Evolutionary conservation across 2,113 vertebrate genomes (phyloP), one percentile per base, ranked within the genome.

Genomic region (Tyto alba): DNA sequence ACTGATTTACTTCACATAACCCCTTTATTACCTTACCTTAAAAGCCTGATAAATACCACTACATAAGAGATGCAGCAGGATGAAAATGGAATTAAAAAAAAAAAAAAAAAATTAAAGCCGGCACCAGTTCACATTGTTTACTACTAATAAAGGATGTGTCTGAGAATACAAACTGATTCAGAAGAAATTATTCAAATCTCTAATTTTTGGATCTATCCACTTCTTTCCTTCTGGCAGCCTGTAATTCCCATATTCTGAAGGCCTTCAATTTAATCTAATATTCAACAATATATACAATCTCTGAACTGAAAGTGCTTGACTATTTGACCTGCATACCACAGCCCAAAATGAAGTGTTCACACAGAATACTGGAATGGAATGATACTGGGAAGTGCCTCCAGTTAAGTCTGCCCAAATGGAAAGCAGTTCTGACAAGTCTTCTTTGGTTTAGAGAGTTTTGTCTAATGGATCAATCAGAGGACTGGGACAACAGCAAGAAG

Each of bases 181-280:
- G 74, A 89, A 93, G 48, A 95, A 91, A 91, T 92, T 90, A 87
- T n/a, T 84, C 76, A 59, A n/a, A 41, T 90, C 26, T 95, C 80
- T 90, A 90, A 92, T 93, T 95, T 90, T 95, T 93, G 6, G 60
- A 84, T 86, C 59, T 73, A 63, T 88, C 52, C 1, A 1, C 53
- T 73, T 89, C 59, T 67, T 90, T 86, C 45, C 7, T 77, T 71
- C 48, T 75, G 88, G 47, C 56, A 92, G 21, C 34, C 79, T 96
- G 43, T 71, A 96, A 90, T 94, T 78, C 63, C 43, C 25, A 30
- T 81, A 60, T 89, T 72, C 76, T 53, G 25, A 84, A 75, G 40
- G 30, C 12, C 64, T 95, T 93, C 64, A 79, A 72, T 92, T 86
- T 91, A 86, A 73, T 88, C 27, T 87, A 56, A 68, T 89, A 60